These are phyloP conservation scores for Bujurquina vittata DNA, from an alignment of 2,113 vertebrate genomes.

Conservation along the genomic window DNA sequence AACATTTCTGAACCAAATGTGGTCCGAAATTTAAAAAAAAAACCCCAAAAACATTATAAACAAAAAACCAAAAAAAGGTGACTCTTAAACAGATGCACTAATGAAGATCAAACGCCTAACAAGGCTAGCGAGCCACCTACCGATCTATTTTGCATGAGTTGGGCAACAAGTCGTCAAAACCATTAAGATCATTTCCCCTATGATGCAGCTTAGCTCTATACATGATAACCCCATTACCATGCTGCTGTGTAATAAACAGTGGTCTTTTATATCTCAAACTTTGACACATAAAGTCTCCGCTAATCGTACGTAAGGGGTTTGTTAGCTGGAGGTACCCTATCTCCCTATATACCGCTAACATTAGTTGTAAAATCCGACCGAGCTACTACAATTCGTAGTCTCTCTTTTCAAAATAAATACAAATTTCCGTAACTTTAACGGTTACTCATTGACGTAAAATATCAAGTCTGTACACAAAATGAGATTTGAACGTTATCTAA, in stretches of 20 bases:
- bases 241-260: not conserved
- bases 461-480: fast-evolving
- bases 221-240: not conserved
- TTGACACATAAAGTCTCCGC: not conserved
- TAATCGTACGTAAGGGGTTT: not conserved
- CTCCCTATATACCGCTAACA: not conserved
- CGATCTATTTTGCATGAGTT: not conserved
- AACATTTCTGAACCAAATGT: not conserved
- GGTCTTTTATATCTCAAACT: not conserved
- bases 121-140: not conserved
- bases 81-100: not conserved
- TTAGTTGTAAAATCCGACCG: not conserved
- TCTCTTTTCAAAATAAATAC: not conserved
- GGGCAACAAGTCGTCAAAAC: not conserved
- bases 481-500: constrained; percentile 26
- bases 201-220: too few relatives aligned
- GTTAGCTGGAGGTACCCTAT: not conserved
- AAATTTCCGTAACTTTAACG: not conserved
- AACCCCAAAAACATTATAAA: not conserved
- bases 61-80: not conserved
- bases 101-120: not conserved
- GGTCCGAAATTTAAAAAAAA: not conserved
- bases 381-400: not conserved
- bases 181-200: not conserved
- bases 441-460: not conserved